phyloP scores from a whole-genome alignment of 2,797 vertebrate genomes.

The Iguana delicatissima region DNA sequence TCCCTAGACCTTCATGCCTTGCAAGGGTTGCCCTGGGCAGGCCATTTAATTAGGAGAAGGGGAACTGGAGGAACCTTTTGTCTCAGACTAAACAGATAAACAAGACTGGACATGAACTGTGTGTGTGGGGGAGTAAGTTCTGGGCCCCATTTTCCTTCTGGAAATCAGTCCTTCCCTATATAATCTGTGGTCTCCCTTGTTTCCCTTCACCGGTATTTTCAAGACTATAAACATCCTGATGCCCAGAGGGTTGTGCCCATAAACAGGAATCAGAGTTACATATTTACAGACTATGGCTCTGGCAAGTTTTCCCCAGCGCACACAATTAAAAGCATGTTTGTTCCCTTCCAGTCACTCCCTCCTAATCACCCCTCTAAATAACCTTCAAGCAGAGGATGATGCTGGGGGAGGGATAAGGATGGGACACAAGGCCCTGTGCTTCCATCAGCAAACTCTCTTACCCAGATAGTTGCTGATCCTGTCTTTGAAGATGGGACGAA shows the following conservation, averaged over 20 bases:
- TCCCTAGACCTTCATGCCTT: too few species aligned
- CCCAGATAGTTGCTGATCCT: background rate
- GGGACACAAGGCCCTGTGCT: background rate
- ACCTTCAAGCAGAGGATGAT: background rate
- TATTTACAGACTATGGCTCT: conserved; percentile 32
- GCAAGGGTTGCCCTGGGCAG: background rate
- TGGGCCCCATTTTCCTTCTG: background rate
- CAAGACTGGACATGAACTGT: background rate
- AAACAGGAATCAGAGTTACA: conserved; percentile 12
- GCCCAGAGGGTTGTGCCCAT: conserved; percentile 29
- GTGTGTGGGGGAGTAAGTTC: background rate
- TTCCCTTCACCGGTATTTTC: background rate
- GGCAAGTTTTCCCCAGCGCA: background rate
- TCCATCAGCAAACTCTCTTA: conserved; percentile 19
- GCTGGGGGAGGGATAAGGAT: background rate
- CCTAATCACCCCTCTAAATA: conserved; percentile 24
- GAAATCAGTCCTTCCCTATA: background rate
- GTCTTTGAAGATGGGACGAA: background rate
- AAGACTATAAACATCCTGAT: conserved; percentile 4
- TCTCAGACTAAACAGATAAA: background rate
- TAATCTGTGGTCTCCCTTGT: conserved; percentile 31
- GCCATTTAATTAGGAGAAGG: background rate
- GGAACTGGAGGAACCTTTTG: background rate
- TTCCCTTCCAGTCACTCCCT: background rate
- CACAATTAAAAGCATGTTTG: background rate